phyloP scores from a whole-genome alignment of 2,888 invertebrate species.

The Polymixis lichenea region DNA sequence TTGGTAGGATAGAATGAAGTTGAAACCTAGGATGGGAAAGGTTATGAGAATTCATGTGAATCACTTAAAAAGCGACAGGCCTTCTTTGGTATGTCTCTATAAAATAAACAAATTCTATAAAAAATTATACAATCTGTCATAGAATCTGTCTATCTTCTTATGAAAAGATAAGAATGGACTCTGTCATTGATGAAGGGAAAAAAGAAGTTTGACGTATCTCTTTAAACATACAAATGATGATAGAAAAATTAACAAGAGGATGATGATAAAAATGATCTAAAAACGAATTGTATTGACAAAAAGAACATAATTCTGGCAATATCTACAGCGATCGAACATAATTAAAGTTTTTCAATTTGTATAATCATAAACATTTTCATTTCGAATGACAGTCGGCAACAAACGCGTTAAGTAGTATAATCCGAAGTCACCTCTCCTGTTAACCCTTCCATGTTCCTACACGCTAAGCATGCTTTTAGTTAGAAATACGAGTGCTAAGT shows the following conservation, averaged over 20 bases:
- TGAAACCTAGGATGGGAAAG: background rate
- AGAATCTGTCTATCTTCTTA: background rate
- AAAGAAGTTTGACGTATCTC: background rate
- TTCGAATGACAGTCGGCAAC: conserved; percentile 13
- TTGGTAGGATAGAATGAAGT: background rate
- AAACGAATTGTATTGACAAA: background rate
- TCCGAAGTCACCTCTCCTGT: conserved; percentile 6
- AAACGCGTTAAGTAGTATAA: conserved; percentile 38
- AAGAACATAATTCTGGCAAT: background rate
- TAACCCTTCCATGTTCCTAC: conserved; percentile 12
- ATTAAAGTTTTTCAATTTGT: conserved; percentile 5
- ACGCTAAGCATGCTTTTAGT: conserved; percentile 36
- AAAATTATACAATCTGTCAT: too few species aligned
- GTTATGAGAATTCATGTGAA: background rate
- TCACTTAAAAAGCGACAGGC: background rate
- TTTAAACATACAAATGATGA: background rate
- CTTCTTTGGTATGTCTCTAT: too few species aligned
- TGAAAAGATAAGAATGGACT: background rate
- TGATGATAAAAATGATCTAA: background rate
- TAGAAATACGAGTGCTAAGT: conserved; percentile 43
- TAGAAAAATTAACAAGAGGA: background rate
- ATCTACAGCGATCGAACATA: background rate
- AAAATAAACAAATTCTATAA: too few species aligned
- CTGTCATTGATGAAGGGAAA: background rate
- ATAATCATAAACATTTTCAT: conserved; percentile 14